These are phyloP conservation scores for Grantiella picta DNA, from an alignment of 2,113 vertebrate genomes.

Conservation along the genomic window DNA sequence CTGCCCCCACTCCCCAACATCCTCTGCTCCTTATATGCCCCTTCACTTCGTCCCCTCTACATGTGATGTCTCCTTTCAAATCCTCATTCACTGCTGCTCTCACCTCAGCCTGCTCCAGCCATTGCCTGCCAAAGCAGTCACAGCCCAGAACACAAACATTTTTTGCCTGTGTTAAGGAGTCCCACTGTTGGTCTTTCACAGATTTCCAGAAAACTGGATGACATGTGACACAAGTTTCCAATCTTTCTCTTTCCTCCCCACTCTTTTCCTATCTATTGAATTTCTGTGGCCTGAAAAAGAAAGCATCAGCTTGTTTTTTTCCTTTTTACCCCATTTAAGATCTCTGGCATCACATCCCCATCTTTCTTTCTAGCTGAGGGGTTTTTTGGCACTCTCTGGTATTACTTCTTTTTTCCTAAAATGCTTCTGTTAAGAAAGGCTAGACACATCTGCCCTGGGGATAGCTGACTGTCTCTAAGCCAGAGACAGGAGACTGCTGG, in stretches of 20 bases:
- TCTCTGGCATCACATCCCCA: neutral
- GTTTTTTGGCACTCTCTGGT: neutral
- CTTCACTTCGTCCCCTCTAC: neutral
- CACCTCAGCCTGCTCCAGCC: neutral
- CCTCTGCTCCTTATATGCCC: neutral
- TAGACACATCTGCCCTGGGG: neutral
- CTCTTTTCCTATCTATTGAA: neutral
- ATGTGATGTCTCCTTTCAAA: neutral
- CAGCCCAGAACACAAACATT: neutral
- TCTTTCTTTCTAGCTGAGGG: neutral
- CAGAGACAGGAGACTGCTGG: neutral
- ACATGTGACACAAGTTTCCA: neutral
- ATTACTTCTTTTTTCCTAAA: neutral
- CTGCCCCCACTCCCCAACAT: neutral
- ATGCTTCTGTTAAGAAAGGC: slow-evolving; percentile 6
- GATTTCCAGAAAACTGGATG: neutral
- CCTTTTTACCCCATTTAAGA: neutral
- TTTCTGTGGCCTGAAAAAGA: neutral
- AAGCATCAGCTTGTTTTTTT: neutral
- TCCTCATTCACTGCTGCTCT: neutral
- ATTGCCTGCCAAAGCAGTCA: neutral
- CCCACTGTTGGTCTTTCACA: neutral
- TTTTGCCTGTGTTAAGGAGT: neutral
- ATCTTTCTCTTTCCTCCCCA: neutral
- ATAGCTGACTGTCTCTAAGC: neutral